Evolutionary conservation across 2,888 invertebrate genomes (phyloP), one percentile per base, ranked within the genome.

Genomic region (Drosophila rellima): DNA sequence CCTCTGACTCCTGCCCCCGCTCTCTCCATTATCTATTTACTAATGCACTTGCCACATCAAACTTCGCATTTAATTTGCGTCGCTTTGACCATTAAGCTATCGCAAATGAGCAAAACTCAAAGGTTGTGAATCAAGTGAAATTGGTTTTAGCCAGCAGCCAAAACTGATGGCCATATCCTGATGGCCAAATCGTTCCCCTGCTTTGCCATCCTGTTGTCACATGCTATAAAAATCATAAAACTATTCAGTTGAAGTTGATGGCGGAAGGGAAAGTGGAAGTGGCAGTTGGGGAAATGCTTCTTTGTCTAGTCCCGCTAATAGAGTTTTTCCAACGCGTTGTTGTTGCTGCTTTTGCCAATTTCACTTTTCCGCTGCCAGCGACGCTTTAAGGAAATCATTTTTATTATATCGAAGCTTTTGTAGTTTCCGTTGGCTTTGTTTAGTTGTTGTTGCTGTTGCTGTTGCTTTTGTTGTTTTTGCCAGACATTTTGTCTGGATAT

Each of bases 171-270:
- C 59, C 73, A 62, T 54, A 66, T 74, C 71, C 71, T 80, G 76
- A 51, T n/a, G 29, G 45, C n/a, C 45, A 29, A 17, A 11, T 17
- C 20, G 3, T 8, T 7, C 44, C 7, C 18, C 31, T 31, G 17
- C 52, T 31, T 18, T 40, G 7, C 56, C 65, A 70, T 76, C 75
- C 78, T 73, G 78, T 74, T 82, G 85, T 86, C 85, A 86, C 70
- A 77, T 71, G 82, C 85, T 70, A 87, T 86, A 64, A 84, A 81
- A 82, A 82, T 88, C 89, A 88, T 90, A 90, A 86, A 89, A 88
- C 82, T 81, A 86, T 86, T 82, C 89, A 78, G 66, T 8, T 29
- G 68, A 70, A 64, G 31, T 51, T 23, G 52, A 33, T 1, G 31
- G 4, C 0, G 51, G 45, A 5, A 2, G 44, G 7, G 15, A 26